Conservation (phyloP, 2,113 vertebrate genomes). For the Scophthalmus maximus region DNA sequence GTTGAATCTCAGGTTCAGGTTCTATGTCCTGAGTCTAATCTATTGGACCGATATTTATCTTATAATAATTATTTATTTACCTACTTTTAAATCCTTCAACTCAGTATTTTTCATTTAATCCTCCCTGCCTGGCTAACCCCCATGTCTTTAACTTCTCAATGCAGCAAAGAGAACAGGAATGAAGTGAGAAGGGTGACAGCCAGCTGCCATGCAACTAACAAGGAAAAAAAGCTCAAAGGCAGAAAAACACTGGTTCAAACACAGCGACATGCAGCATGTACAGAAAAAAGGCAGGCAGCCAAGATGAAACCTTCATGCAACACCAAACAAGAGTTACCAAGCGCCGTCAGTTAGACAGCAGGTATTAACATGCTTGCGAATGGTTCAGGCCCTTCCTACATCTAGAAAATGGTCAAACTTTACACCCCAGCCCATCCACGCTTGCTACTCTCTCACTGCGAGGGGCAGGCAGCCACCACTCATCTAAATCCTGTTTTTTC, state of each 20-base stretch:
- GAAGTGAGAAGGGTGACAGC: background rate
- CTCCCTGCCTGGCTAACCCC: background rate
- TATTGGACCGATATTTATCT: no score
- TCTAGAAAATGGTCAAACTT: no score
- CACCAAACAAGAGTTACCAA: background rate
- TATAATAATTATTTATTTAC: no score
- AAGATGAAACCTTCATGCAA: slow-evolving; percentile 10
- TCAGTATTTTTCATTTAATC: no score
- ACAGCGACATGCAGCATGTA: background rate
- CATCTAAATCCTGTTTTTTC: no score
- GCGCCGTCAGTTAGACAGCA: slow-evolving; percentile 1
- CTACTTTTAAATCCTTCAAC: no score
- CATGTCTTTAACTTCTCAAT: background rate
- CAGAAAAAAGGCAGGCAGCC: slow-evolving; percentile 3
- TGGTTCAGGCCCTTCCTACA: no score
- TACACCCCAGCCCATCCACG: no score
- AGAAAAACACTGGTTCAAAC: background rate
- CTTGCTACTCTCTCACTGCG: no score
- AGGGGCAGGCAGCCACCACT: no score
- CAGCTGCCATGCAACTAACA: slow-evolving; percentile 13
- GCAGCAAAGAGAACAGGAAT: background rate
- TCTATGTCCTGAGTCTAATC: no score
- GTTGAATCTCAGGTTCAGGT: no score
- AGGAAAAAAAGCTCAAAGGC: slow-evolving; percentile 1
- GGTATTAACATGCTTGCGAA: background rate